phyloP scores from a whole-genome alignment of 2,797 vertebrate species.

The Synanceia verrucosa region DNA sequence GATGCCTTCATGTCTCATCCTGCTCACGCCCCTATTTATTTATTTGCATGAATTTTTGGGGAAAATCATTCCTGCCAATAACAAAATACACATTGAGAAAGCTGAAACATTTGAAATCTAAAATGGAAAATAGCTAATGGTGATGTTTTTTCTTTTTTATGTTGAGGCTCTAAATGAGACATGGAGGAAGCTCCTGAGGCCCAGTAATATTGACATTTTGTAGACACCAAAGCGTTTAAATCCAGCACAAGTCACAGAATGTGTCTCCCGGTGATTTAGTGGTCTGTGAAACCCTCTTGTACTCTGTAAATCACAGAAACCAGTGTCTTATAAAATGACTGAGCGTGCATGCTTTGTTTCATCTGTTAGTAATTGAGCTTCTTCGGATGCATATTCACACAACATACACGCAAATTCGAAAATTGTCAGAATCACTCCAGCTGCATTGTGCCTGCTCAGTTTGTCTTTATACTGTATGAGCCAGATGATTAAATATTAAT shows the following conservation, averaged over 20 bases:
- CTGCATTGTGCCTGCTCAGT: constrained; percentile 12
- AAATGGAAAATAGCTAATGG: constrained; percentile 29
- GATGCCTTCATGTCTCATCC: too few species aligned
- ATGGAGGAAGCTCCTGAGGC: constrained; percentile 18
- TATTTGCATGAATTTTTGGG: constrained; percentile 20
- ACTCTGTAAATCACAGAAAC: constrained; percentile 36
- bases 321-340: constrained; percentile 10
- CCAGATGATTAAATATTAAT: constrained; percentile 55
- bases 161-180: constrained; percentile 23
- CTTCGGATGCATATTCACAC: constrained; percentile 20
- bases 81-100: background rate
- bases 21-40: too few species aligned
- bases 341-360: background rate
- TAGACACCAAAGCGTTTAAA: constrained; percentile 32
- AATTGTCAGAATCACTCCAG: constrained; percentile 2
- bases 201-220: constrained; percentile 39
- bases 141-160: constrained; percentile 11
- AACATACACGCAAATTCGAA: constrained; percentile 16
- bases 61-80: constrained; percentile 9
- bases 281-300: constrained; percentile 27
- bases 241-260: constrained; percentile 40
- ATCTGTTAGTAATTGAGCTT: constrained; percentile 15
- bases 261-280: constrained; percentile 40
- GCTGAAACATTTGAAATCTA: background rate
- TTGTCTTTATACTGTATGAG: background rate